Conservation (phyloP, 53 echinoderm and acorn worm species). For the Echinarachnius parma region DNA sequence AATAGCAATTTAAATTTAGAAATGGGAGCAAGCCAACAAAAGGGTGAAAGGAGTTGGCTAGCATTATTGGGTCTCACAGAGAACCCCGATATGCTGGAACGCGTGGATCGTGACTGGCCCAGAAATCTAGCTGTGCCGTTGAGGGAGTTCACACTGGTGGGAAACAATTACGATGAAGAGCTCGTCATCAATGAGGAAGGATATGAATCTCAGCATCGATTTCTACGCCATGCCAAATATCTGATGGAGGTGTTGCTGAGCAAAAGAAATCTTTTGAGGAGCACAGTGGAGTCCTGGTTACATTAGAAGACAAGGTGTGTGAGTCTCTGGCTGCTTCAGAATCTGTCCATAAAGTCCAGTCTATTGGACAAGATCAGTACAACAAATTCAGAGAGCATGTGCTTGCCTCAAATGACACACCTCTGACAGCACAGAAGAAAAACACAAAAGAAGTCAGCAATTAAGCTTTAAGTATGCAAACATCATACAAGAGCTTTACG, state of each 20-base stretch:
- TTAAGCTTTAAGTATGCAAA: too few species aligned
- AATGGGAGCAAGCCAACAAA: too few species aligned
- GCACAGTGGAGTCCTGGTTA: slow-evolving; percentile 19
- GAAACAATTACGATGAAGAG: background rate
- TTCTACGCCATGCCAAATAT: background rate
- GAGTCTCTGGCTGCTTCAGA: slow-evolving; percentile 10
- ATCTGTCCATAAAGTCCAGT: slow-evolving; percentile 10
- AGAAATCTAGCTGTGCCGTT: background rate
- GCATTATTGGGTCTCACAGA: slow-evolving; percentile 1
- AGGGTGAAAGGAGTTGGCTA: background rate
- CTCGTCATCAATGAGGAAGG: background rate
- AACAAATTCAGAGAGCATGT: too few species aligned
- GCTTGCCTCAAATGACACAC: too few species aligned
- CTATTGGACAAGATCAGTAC: slow-evolving; percentile 25
- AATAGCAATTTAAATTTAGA: too few species aligned
- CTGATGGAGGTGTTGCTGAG: slow-evolving; percentile 10
- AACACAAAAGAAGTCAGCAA: slow-evolving; percentile 29
- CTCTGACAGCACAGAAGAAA: slow-evolving; percentile 16
- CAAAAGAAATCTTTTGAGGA: slow-evolving; percentile 11
- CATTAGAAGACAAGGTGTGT: slow-evolving; percentile 3
- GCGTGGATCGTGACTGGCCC: background rate
- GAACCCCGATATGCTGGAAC: slow-evolving; percentile 1
- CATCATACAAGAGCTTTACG: too few species aligned
- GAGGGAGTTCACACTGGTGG: background rate
- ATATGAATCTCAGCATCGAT: background rate